Base-by-base conservation (phyloP, 2,113 vertebrate genomes). In the Oryzias curvinotus region DNA sequence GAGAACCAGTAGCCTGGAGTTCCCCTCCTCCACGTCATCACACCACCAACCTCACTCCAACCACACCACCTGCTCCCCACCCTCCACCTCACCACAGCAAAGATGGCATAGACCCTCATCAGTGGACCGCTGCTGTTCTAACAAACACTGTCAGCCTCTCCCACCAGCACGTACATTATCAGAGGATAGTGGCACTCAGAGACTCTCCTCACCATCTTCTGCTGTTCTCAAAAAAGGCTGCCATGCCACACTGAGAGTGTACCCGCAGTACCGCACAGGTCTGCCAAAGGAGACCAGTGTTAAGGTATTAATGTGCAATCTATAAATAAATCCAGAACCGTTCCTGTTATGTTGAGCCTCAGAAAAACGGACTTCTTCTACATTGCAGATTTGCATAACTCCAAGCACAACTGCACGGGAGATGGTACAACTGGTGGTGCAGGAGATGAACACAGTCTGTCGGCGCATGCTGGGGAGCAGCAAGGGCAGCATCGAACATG, bases 1-100 rank as follows among this genome's bases (percentile, higher is more conserved):
- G 1, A 91, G 95, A 5, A 96, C 95, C 82, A 95, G 94, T 89
- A 96, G 95, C 82, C 87, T 97, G 65, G 94, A 96, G 81, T 94
- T 94, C 77, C 94, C 95, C 14, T 88, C 93, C 0, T 28, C 78
- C 60, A 88, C 85, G 56, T 87, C 89, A 1, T 52, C 47, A 1
- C 79, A 90, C 57, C 77, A 57, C 0, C 86, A 91, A 60, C 77
- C 79, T 54, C 74, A 83, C 77, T 88, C 91, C 59, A 88, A 86
- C 46, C 90, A 90, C 0, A 87, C 47, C 72, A 81, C 57, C 65
- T 90, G 0, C 85, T 87, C 68, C 84, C 0, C 80, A 78, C 90
- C 75, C 87, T 0, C 75, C 89, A 0, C 74, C 68, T 88, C 90
- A 1, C 88, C 75, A 0, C 89, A 90, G 44, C 80, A 83, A 3